Conservation (phyloP, 2,113 vertebrate species). For the Melanotaenia duboulayi region DNA sequence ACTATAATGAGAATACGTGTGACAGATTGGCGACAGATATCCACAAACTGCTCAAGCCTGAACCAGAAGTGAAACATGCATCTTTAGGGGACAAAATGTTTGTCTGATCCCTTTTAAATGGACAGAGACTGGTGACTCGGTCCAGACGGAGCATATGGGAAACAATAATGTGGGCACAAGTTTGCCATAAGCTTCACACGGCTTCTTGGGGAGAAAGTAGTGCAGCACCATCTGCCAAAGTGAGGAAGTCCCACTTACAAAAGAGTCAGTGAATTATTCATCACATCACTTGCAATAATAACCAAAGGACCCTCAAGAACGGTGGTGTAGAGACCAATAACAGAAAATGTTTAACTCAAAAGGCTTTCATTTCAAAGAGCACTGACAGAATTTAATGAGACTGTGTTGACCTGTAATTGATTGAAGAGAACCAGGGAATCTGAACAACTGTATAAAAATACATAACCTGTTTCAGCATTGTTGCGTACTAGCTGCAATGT, state of each 20-base stretch:
- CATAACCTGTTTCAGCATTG: neutral
- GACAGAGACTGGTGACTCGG: conserved; percentile 12
- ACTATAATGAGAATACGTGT: neutral
- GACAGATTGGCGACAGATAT: conserved; percentile 20
- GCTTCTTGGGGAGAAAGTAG: conserved; percentile 40
- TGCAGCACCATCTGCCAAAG: conserved; percentile 58
- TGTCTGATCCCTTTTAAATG: conserved; percentile 24
- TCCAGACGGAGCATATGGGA: conserved; percentile 59
- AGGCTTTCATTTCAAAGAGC: conserved; percentile 9
- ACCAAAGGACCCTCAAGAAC: conserved; percentile 14
- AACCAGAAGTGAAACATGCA: conserved; percentile 17
- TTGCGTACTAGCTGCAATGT: neutral
- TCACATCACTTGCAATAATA: conserved; percentile 22
- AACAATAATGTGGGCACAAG: conserved; percentile 47
- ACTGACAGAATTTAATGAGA: neutral
- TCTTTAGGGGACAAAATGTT: neutral
- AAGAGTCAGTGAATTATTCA: conserved; percentile 56
- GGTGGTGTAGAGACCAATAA: conserved; percentile 16
- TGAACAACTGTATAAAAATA: neutral
- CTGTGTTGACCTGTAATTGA: neutral
- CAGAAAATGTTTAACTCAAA: conserved; percentile 13
- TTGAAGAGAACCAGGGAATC: neutral
- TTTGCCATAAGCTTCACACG: conserved; percentile 53
- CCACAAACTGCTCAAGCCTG: conserved; percentile 2
- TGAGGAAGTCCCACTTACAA: conserved; percentile 46